phyloP scores from a whole-genome alignment of 1,140 invertebrate genomes.

The Cydia splendana region DNA sequence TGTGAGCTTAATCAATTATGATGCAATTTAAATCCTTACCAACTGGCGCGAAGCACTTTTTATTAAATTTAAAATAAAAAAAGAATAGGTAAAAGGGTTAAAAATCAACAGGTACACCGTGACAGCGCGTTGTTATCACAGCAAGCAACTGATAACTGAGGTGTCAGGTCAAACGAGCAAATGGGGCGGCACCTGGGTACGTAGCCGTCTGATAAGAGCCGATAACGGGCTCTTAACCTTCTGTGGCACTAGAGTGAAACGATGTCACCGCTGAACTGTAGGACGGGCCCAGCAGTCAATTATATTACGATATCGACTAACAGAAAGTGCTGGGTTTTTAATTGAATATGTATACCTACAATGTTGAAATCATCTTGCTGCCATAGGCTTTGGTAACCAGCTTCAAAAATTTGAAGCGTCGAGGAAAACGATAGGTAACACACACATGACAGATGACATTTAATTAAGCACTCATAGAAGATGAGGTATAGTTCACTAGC shows the following conservation, averaged over 20 bases:
- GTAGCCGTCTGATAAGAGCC: conserved; percentile 64
- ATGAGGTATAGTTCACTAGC: too few species aligned
- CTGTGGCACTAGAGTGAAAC: conserved; percentile 61
- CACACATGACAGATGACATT: too few species aligned
- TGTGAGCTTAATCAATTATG: neutral
- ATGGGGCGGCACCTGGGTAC: conserved; percentile 70
- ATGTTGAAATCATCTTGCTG: too few species aligned
- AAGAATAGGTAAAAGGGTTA: conserved; percentile 43
- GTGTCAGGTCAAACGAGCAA: conserved; percentile 79
- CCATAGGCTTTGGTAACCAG: too few species aligned
- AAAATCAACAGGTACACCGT: conserved; percentile 63
- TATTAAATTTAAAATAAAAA: conserved; percentile 20
- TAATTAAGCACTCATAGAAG: too few species aligned
- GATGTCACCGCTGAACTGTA: conserved; percentile 48
- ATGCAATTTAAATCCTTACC: conserved; percentile 18
- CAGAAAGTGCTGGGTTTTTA: neutral
- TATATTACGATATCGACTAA: neutral
- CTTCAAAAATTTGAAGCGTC: too few species aligned
- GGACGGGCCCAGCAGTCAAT: conserved; percentile 12
- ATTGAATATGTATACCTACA: too few species aligned
- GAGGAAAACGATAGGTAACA: too few species aligned
- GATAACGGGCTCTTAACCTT: conserved; percentile 79
- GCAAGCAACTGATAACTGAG: conserved; percentile 71
- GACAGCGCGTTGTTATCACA: conserved; percentile 66
- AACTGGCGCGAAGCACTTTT: neutral